Evolutionary conservation across 2,113 vertebrate genomes (phyloP).

Genomic region (Lonchura striata): DNA sequence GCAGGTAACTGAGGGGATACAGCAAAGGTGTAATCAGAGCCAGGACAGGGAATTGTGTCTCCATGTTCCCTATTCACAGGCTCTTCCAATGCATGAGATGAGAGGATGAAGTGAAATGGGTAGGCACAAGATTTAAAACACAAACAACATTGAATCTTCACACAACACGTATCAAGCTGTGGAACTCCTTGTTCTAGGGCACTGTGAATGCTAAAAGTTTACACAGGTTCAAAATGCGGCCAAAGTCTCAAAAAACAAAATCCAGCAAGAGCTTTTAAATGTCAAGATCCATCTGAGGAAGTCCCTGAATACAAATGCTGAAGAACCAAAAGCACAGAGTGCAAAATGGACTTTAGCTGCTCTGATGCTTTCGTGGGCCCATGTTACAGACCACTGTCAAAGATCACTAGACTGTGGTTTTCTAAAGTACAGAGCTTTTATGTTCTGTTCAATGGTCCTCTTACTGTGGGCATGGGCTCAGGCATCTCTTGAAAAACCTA

Average conservation of each 20-base stretch:
- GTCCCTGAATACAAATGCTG: background rate
- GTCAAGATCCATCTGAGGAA: background rate
- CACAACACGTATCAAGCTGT: fast-evolving
- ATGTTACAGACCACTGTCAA: background rate
- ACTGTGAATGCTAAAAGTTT: background rate
- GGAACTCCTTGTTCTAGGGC: background rate
- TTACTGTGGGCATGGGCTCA: background rate
- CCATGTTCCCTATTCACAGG: background rate
- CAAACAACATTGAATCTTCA: background rate
- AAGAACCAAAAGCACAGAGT: fast-evolving
- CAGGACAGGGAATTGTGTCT: background rate
- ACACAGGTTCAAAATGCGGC: background rate
- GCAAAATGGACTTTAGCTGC: background rate
- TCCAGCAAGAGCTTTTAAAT: background rate
- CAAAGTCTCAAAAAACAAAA: background rate
- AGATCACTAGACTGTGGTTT: background rate
- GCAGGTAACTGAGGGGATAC: background rate
- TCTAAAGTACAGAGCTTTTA: background rate
- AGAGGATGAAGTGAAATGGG: background rate
- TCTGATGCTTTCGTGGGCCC: background rate
- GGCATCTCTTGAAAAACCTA: background rate
- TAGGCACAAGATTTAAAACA: background rate
- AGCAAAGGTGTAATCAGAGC: background rate
- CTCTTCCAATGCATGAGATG: background rate
- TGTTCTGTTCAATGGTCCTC: background rate